phyloP scores from a whole-genome alignment of 2,113 vertebrate species.

The Brachirus orientalis region DNA sequence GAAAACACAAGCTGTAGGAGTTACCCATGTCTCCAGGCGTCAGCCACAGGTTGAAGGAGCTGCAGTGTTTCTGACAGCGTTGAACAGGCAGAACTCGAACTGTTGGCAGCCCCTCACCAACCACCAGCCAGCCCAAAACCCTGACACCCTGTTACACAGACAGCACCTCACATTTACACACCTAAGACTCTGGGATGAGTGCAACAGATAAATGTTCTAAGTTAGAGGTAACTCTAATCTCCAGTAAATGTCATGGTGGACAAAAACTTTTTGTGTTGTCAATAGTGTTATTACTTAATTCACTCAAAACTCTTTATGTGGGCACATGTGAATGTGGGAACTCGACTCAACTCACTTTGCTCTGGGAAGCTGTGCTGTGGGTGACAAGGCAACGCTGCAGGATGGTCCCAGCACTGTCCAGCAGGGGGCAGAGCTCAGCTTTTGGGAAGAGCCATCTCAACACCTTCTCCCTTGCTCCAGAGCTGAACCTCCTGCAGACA shows the following conservation, averaged over 20 bases:
- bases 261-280: too few relatives aligned
- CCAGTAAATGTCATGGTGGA: too few relatives aligned
- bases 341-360: slow-evolving; percentile 73
- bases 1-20: neutral
- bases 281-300: too few relatives aligned
- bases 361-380: slow-evolving; percentile 74
- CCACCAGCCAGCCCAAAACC: slow-evolving; percentile 79
- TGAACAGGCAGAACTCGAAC: slow-evolving; percentile 76
- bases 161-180: neutral
- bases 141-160: slow-evolving; percentile 66
- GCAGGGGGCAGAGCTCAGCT: slow-evolving; percentile 75
- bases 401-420: slow-evolving; percentile 75
- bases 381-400: slow-evolving; percentile 79
- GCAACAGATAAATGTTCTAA: too few relatives aligned
- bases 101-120: slow-evolving; percentile 74
- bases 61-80: slow-evolving; percentile 79
- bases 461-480: slow-evolving; percentile 73
- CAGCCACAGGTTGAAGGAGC: slow-evolving; percentile 82
- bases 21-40: slow-evolving; percentile 81
- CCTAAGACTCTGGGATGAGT: neutral
- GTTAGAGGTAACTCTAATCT: too few relatives aligned
- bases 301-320: too few relatives aligned
- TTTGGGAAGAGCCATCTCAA: slow-evolving; percentile 80
- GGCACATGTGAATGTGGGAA: too few relatives aligned
- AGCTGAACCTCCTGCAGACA: slow-evolving; percentile 72